A percentile compares a stretch with the other conserved stretches of the same genome.
These are phyloP conservation scores for Endotricha flammealis DNA, from an alignment of 2,888 invertebrate species.

Conservation along the genomic window DNA sequence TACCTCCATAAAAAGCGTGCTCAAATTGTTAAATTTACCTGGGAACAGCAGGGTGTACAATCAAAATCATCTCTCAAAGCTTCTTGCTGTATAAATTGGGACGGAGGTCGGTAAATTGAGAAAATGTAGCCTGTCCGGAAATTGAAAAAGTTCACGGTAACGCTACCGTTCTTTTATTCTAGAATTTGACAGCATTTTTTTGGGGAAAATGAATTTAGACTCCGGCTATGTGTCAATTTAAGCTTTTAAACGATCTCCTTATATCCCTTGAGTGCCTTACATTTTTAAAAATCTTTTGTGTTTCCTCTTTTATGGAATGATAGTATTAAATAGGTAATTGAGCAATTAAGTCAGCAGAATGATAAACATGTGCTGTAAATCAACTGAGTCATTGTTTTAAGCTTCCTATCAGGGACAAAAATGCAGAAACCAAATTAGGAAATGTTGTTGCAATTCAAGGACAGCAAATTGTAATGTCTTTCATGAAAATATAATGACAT, in stretches of 20 bases:
- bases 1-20: conserved; percentile 56
- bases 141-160: conserved; percentile 70
- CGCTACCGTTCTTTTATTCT: conserved; percentile 49
- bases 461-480: no score
- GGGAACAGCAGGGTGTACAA: conserved; percentile 62
- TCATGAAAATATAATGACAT: no score
- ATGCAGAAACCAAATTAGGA: no score
- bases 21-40: conserved; percentile 68
- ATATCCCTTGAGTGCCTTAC: not conserved
- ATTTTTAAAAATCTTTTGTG: not conserved
- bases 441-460: no score
- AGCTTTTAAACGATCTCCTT: conserved; percentile 9
- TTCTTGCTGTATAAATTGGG: conserved; percentile 58
- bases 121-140: conserved; percentile 66
- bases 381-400: no score
- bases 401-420: no score
- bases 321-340: no score
- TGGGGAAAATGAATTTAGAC: conserved; percentile 35
- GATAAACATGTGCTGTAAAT: no score
- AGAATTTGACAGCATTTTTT: conserved; percentile 55
- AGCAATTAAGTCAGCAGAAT: no score
- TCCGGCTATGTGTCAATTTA: conserved; percentile 40
- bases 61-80: conserved; percentile 61
- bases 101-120: conserved; percentile 60
- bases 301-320: no score